phyloP scores from a whole-genome alignment of 2,113 vertebrate genomes.

The Atherinomorus stipes region DNA sequence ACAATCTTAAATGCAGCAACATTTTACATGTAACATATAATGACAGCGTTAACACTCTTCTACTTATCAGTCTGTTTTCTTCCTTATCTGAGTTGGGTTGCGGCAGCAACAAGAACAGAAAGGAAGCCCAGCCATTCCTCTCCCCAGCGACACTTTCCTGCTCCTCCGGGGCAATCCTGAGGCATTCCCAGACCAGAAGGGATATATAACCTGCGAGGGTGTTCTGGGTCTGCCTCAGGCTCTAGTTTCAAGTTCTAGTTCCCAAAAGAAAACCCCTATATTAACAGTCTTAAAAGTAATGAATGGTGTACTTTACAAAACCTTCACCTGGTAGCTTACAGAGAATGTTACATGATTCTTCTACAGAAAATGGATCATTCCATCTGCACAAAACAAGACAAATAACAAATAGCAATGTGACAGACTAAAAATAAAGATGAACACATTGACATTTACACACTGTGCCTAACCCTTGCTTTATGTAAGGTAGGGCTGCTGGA shows the following conservation, averaged over 20 bases:
- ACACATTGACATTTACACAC: not conserved
- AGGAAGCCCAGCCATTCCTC: too few species aligned
- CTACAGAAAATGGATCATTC: slow-evolving; percentile 49
- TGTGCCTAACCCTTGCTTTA: not conserved
- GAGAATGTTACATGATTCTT: slow-evolving; percentile 42
- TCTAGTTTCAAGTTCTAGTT: too few species aligned
- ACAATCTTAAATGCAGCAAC: slow-evolving; percentile 1
- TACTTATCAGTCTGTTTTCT: too few species aligned
- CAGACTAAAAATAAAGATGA: not conserved
- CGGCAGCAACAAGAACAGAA: too few species aligned
- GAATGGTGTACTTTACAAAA: not conserved
- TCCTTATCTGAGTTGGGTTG: too few species aligned
- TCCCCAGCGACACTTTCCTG: too few species aligned
- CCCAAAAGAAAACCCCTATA: too few species aligned
- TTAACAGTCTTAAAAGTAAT: too few species aligned
- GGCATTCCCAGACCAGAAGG: too few species aligned
- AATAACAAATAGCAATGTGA: slow-evolving; percentile 19
- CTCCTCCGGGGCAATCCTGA: too few species aligned
- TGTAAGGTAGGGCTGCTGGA: slow-evolving; percentile 6
- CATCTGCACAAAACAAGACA: slow-evolving; percentile 19
- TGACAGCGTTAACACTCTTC: slow-evolving; percentile 8
- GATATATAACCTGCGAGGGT: too few species aligned
- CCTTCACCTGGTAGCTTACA: slow-evolving; percentile 4
- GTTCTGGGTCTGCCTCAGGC: too few species aligned
- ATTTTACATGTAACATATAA: not conserved